Base-by-base conservation (phyloP, 2,113 vertebrate genomes). In the Rhagologus leucostigma region DNA sequence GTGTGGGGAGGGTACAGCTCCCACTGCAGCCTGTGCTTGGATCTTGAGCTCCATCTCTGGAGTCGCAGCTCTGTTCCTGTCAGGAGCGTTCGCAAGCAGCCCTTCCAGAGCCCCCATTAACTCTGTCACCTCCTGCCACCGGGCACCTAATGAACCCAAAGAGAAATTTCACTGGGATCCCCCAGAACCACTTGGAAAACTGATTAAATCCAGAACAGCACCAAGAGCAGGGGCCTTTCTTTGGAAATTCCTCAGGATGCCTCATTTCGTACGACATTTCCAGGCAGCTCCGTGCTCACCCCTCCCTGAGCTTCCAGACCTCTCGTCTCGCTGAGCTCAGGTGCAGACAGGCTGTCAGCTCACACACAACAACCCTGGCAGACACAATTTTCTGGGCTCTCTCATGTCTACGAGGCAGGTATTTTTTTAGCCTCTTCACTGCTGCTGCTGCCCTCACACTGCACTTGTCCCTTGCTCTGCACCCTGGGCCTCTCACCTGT, bases 51-150 rank as follows among this genome's bases (percentile, higher is more conserved):
- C 74, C 80, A 33, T 5, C 70, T 79, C 83, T n/a, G 1, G 30
- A 19, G 91, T 60, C 37, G 20, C 86, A 30, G 73, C 59, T 9
- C 14, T 10, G 0, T n/a, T 70, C 77, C 84, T 84, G 11, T 6
- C 44, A 23, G 75, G 56, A 75, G 63, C 1, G 1, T 47, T 93
- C 64, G 71, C 73, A 26, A 98, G 84, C 33, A 96, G 59, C 37
- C 16, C 56, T 7, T 96, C 93, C 67, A 98, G 69, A 46, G 84
- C 39, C 83, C 96, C 89, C 94, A 98, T 77, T 7, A 98, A 44
- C 23, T 96, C 88, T 7, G 41, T 5, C 52, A 91, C 96, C 74
- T 98, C 97, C 30, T 85, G 91, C 97, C 96, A 96, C 0, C 20
- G 68, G 46, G 65, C 35, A 63, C 53, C 95, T 96, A 50, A 47